Evolutionary conservation across 1,140 invertebrate species (phyloP).

Genomic region (Cotesia typhae): DNA sequence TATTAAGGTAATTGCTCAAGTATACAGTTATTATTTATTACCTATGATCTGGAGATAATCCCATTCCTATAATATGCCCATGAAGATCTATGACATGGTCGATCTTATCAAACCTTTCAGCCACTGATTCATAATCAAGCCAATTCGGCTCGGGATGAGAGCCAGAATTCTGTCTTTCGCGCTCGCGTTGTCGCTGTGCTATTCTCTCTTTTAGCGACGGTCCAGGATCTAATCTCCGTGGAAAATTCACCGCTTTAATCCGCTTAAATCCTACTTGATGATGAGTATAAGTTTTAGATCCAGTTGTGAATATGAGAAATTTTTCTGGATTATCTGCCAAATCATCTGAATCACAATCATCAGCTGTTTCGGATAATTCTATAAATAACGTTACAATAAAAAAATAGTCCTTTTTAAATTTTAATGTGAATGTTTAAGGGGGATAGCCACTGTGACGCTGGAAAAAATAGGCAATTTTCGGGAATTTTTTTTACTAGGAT

Average conservation of each 20-base stretch:
- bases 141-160: conserved; percentile 71
- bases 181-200: conserved; percentile 68
- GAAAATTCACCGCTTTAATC: conserved; percentile 78
- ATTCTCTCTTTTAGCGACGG: conserved; percentile 75
- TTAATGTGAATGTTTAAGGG: conserved; percentile 33
- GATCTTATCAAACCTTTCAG: conserved; percentile 78
- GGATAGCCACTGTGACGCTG: too few relatives aligned
- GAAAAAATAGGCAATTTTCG: too few relatives aligned
- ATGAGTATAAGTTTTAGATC: conserved; percentile 85
- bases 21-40: conserved; percentile 48
- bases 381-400: conserved; percentile 18
- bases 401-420: conserved; percentile 15
- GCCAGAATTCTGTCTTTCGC: conserved; percentile 61
- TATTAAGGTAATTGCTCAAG: neutral
- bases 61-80: conserved; percentile 91
- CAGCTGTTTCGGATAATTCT: conserved; percentile 54
- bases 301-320: conserved; percentile 87
- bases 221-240: conserved; percentile 74
- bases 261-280: conserved; percentile 89
- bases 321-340: conserved; percentile 72
- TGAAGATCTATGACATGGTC: conserved; percentile 88
- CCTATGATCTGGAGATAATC: conserved; percentile 86
- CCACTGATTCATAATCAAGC: conserved; percentile 75
- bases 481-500: too few relatives aligned
- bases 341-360: conserved; percentile 67